A percentile compares a stretch with the other conserved stretches of the same genome.
phyloP scores from a whole-genome alignment of 2,888 invertebrate species.

The Tribolium freemani region DNA sequence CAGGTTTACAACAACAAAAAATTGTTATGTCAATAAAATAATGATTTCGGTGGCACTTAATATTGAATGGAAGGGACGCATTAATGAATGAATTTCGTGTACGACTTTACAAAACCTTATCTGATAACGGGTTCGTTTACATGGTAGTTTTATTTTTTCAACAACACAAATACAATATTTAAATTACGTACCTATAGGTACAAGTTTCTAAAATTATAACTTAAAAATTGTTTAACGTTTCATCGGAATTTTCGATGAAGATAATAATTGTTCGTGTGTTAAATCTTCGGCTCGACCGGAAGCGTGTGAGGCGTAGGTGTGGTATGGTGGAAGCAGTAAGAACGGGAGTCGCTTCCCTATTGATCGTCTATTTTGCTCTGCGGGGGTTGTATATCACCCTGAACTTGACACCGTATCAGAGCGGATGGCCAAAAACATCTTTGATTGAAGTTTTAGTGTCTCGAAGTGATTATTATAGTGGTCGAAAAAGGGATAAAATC shows the following conservation, averaged over 20 bases:
- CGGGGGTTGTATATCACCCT: conserved; percentile 49
- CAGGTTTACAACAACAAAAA: no score
- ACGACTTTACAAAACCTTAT: conserved; percentile 20
- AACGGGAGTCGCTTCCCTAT: conserved; percentile 52
- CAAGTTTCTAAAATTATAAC: background rate
- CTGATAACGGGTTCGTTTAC: conserved; percentile 25
- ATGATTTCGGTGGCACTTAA: background rate
- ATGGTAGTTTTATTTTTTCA: conserved; percentile 10
- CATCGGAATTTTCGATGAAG: conserved; percentile 43
- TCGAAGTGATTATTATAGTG: no score
- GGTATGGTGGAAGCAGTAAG: conserved; percentile 48
- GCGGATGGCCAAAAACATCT: conserved; percentile 9
- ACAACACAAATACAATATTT: background rate
- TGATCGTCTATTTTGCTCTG: conserved; percentile 50
- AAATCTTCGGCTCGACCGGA: conserved; percentile 47
- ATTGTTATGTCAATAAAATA: background rate
- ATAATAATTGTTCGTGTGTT: conserved; percentile 47
- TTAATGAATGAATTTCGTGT: conserved; percentile 34
- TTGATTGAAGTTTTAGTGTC: no score
- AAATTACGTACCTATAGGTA: no score
- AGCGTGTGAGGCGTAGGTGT: conserved; percentile 52
- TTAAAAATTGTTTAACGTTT: background rate
- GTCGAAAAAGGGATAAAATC: background rate
- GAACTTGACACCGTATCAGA: conserved; percentile 48
- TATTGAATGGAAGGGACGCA: background rate